Base-by-base conservation (phyloP, 2,888 invertebrate species). In the Lithophane semibrunnea region DNA sequence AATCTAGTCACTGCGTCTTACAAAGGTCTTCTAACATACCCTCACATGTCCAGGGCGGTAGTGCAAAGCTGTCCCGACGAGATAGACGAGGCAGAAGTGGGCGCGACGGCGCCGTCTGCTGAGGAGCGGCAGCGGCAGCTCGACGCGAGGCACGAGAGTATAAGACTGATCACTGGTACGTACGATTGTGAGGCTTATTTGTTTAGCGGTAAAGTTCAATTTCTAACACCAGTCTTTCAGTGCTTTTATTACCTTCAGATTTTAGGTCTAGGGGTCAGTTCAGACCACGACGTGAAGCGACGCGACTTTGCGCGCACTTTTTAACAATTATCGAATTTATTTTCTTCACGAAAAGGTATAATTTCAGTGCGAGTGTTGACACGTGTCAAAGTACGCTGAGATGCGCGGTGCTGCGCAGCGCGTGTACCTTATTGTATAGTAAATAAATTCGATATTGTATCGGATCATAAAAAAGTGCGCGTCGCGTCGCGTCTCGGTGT, bases 41-140 rank as follows among this genome's bases (percentile, higher is more conserved):
- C 1, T 52, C 16, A 2, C 44, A 2, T 2, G 49, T 47, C 44
- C 89, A 97, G 98, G 88, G 97, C 97, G 69, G 98, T 99, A 29
- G 98, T 99, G 24, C 98, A 98, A 86, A 97, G 97, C 83, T 99
- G 99, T 91, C 99, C 99, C 0, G 96, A 97, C 52, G 98, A 98
- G 91, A 98, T 98, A 75, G 98, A 98, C 78, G 98, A 98, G 84
- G 97, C 98, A 49, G 98, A 98, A 79, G 97, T 97, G 73, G 94
- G 94, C 0, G 93, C 92, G 0, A 88, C 90, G 2, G 97, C 97
- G 44, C 95, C 98, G 68, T 98, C 98, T 37, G 97, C 98, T 0
- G 99, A 99, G 92, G 99, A 99, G 91, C 97, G 98, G 82, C 98
- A 98, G 91, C 97, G 98, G 75, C 97, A 98, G 77, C 97, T 98